These are phyloP conservation scores for Ciconia stormi DNA, from an alignment of 2,113 vertebrate genomes.

Conservation along the genomic window DNA sequence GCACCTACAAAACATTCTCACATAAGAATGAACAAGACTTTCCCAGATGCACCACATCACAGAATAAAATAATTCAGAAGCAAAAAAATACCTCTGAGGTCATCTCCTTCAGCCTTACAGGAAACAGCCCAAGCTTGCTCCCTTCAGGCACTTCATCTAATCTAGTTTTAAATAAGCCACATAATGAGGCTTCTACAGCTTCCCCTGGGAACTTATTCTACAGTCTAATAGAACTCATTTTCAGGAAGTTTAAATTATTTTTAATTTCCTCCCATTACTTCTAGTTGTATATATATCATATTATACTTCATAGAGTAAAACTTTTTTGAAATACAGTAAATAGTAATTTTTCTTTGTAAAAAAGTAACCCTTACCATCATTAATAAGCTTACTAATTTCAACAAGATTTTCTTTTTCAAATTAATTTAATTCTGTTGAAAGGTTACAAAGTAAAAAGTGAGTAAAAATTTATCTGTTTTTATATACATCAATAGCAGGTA, in stretches of 20 bases:
- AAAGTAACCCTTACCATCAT: background rate
- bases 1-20: background rate
- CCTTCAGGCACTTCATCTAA: slow-evolving; percentile 52
- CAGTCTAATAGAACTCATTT: slow-evolving; percentile 32
- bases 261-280: slow-evolving; percentile 57
- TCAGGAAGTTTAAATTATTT: slow-evolving; percentile 56
- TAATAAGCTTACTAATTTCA: background rate
- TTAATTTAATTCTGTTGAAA: background rate
- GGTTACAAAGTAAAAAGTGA: background rate
- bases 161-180: slow-evolving; percentile 58
- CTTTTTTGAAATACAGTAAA: slow-evolving; percentile 22
- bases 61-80: slow-evolving; percentile 5
- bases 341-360: background rate
- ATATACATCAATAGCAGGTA: background rate
- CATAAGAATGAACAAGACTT: background rate
- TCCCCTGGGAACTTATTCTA: slow-evolving; percentile 23
- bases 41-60: background rate
- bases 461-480: background rate
- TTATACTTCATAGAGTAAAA: slow-evolving; percentile 3
- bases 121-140: slow-evolving; percentile 24
- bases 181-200: slow-evolving; percentile 54
- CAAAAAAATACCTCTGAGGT: background rate
- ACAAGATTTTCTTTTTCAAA: background rate
- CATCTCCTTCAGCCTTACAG: slow-evolving; percentile 12
- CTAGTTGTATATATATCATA: background rate